These are phyloP conservation scores for mouse (Mus musculus) DNA, from an alignment of 2,113 vertebrate genomes.

Conservation along the genomic window GRCm39 chr5:3288001-3288500, in stretches of 20 bases:
- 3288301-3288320: not conserved
- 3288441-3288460: not conserved
- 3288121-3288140: not conserved
- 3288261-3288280: not conserved
- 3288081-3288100: not conserved
- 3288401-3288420: not conserved
- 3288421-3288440: not conserved
- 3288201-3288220: not conserved
- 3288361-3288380: not conserved
- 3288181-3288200: not conserved
- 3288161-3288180: not conserved
- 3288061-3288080: not conserved
- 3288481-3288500: not conserved
- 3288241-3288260: not conserved
- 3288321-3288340: not conserved
- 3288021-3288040: not conserved
- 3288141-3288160: not conserved
- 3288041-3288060: not conserved
- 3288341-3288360: not conserved
- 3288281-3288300: not conserved
- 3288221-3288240: not conserved
- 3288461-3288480: not conserved
- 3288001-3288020: not conserved
- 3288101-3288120: not conserved
- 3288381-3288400: not conserved